Evolutionary conservation across 2,888 invertebrate species (phyloP).

Genomic region (Agrotis exclamationis): DNA sequence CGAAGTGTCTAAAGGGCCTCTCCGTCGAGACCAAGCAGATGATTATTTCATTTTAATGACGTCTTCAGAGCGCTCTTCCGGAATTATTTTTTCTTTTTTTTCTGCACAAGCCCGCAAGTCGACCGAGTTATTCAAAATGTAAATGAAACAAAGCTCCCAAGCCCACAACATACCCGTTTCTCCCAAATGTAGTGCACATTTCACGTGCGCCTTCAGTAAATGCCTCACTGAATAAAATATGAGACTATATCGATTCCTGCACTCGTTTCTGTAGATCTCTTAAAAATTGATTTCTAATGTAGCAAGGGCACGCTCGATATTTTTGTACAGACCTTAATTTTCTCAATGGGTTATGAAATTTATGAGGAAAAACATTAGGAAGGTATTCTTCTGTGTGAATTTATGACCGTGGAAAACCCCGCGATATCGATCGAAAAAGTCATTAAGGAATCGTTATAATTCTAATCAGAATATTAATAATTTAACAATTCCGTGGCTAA

Average conservation of each 20-base stretch:
- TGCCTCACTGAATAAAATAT: slow-evolving; percentile 54
- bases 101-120: background rate
- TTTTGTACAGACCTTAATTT: background rate
- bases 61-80: background rate
- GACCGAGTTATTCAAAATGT: slow-evolving; percentile 2
- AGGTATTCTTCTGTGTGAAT: background rate
- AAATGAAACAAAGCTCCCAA: slow-evolving; percentile 7
- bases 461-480: background rate
- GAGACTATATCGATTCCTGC: slow-evolving; percentile 47
- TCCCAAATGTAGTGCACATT: slow-evolving; percentile 43
- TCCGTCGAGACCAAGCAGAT: background rate
- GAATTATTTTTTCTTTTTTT: background rate
- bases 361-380: background rate
- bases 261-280: slow-evolving; percentile 27
- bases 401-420: background rate
- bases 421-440: background rate
- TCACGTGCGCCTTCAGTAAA: slow-evolving; percentile 42
- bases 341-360: background rate
- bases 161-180: background rate
- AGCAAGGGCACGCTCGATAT: background rate
- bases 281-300: slow-evolving; percentile 36
- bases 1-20: background rate
- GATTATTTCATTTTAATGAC: slow-evolving; percentile 25
- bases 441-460: background rate
- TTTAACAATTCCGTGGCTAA: background rate